Conservation (phyloP, 2,113 vertebrate species). For the Eupsittula cactorum region DNA sequence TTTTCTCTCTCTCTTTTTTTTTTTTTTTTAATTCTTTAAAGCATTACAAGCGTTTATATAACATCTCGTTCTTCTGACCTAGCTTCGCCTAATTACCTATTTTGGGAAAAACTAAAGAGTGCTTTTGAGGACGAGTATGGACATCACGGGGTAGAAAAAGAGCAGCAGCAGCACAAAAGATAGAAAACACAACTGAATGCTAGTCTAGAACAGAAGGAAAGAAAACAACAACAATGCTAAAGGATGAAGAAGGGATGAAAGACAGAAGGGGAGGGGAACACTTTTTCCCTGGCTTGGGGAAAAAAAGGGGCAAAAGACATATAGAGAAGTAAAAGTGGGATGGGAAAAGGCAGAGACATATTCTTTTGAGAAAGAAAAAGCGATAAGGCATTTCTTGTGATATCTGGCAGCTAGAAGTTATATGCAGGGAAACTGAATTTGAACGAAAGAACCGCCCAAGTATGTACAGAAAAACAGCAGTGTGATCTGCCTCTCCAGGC, state of each 20-base stretch:
- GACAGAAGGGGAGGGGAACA: neutral
- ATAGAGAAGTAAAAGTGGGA: neutral
- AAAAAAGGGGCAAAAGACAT: rapidly evolving
- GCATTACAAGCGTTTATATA: neutral
- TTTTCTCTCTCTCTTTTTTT: too few relatives aligned
- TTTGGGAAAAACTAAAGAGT: neutral
- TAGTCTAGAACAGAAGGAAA: neutral
- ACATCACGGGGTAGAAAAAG: neutral
- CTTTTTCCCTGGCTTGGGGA: neutral
- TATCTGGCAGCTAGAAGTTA: neutral
- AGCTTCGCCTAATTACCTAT: neutral
- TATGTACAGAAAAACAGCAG: neutral
- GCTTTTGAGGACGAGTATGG: neutral
- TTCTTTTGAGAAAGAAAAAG: neutral
- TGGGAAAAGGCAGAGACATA: neutral
- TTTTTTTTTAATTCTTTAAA: too few relatives aligned
- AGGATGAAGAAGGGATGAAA: neutral
- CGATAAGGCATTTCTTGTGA: neutral
- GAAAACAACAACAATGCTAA: neutral
- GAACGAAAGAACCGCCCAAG: neutral
- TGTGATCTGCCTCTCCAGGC: neutral
- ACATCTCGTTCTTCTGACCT: neutral
- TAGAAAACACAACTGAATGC: neutral
- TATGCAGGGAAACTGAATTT: neutral
- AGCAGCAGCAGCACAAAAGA: neutral